Conservation (phyloP, 2,888 invertebrate genomes). For the Epinotia brunnichana region DNA sequence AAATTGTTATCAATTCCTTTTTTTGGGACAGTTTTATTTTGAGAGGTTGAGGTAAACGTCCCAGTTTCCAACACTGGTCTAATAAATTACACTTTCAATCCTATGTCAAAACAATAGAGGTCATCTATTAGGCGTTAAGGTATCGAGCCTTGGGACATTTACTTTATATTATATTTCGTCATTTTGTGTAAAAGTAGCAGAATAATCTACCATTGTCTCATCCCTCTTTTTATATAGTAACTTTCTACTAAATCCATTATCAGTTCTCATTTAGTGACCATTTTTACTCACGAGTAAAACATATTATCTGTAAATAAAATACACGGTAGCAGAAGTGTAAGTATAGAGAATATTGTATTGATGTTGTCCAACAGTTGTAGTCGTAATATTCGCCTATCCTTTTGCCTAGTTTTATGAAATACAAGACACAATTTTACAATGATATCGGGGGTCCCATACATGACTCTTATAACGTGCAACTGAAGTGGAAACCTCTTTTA, state of each 20-base stretch:
- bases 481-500: neutral
- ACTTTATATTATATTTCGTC: neutral
- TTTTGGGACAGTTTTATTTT: too few species aligned
- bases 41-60: too few species aligned
- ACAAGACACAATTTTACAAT: neutral
- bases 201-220: conserved; percentile 20
- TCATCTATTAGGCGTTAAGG: too few species aligned
- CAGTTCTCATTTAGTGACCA: conserved; percentile 19
- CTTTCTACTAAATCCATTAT: conserved; percentile 37
- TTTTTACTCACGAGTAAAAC: conserved; percentile 7
- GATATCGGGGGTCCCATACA: neutral
- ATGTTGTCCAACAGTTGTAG: conserved; percentile 11
- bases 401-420: neutral
- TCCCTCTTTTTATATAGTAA: conserved; percentile 21
- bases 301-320: conserved; percentile 6
- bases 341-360: conserved; percentile 9
- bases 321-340: conserved; percentile 5
- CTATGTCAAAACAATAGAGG: too few species aligned
- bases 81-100: too few species aligned
- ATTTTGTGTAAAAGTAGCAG: conserved; percentile 14
- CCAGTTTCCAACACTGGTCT: too few species aligned
- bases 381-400: conserved; percentile 2
- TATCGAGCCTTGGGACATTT: too few species aligned
- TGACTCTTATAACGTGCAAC: neutral
- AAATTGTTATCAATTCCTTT: too few species aligned